Evolutionary conservation across 2,888 invertebrate genomes (phyloP).

Genomic region (Tinea trinotella): DNA sequence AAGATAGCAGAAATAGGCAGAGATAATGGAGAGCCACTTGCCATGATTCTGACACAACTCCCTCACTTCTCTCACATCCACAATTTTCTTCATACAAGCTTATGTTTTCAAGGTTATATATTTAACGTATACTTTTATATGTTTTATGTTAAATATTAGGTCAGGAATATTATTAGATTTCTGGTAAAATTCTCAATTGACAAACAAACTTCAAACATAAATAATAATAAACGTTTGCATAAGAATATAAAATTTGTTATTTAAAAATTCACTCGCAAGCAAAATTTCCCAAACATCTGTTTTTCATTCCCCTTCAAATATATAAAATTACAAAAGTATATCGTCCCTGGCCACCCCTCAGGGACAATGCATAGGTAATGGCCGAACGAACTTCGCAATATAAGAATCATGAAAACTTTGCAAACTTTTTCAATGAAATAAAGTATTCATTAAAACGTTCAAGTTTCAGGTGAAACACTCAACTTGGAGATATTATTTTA

Average conservation of each 20-base stretch:
- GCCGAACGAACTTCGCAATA: slow-evolving; percentile 46
- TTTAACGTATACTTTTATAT: too few relatives aligned
- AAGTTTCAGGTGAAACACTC: slow-evolving; percentile 24
- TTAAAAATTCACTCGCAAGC: slow-evolving; percentile 1
- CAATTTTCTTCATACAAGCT: too few relatives aligned
- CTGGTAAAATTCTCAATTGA: too few relatives aligned
- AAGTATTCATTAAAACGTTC: slow-evolving; percentile 59
- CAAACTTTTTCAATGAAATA: slow-evolving; percentile 48
- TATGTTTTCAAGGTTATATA: too few relatives aligned
- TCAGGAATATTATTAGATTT: too few relatives aligned
- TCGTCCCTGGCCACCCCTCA: slow-evolving; percentile 20
- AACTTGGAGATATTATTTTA: background rate
- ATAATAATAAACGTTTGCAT: background rate
- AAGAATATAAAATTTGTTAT: background rate
- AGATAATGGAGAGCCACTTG: too few relatives aligned
- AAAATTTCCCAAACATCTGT: slow-evolving; percentile 17
- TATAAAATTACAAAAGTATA: slow-evolving; percentile 20
- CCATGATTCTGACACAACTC: too few relatives aligned
- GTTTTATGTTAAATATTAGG: too few relatives aligned
- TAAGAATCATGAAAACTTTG: slow-evolving; percentile 62
- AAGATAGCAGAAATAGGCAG: too few relatives aligned
- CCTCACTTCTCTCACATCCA: too few relatives aligned
- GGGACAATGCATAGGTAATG: slow-evolving; percentile 64
- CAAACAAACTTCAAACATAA: background rate
- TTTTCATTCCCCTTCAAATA: slow-evolving; percentile 16